A percentile compares a stretch with the other conserved stretches of the same genome.
Conservation (phyloP, 1,140 invertebrate species). For the Matsumurasca onukii region DNA sequence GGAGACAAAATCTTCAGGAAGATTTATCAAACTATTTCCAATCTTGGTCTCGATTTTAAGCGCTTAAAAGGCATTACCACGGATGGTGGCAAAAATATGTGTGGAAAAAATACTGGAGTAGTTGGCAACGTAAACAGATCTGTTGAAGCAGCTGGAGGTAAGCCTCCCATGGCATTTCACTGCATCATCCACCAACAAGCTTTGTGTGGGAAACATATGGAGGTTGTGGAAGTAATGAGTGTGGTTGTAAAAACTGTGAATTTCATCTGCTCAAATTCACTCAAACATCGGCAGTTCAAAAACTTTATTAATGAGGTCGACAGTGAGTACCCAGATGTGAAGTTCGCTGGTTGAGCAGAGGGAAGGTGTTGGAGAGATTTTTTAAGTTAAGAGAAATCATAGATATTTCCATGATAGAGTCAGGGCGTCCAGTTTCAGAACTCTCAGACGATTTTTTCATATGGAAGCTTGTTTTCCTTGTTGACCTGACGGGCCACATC, state of each 20-base stretch:
- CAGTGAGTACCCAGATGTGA: constrained; percentile 43
- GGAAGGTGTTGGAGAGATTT: constrained; percentile 40
- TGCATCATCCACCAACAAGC: constrained; percentile 46
- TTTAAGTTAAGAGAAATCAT: constrained; percentile 20
- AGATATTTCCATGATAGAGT: constrained; percentile 5
- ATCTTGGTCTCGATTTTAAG: constrained; percentile 38
- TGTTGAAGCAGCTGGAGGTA: constrained; percentile 32
- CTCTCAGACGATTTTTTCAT: constrained; percentile 35
- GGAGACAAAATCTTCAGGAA: constrained; percentile 42
- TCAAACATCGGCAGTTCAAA: constrained; percentile 45
- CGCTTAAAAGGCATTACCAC: constrained; percentile 41
- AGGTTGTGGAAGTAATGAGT: constrained; percentile 44
- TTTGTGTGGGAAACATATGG: constrained; percentile 41
- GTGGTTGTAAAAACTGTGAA: constrained; percentile 44
- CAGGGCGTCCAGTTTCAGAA: constrained; percentile 32
- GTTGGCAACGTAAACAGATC: constrained; percentile 41
- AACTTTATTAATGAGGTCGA: constrained; percentile 44
- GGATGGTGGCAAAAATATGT: constrained; percentile 46
- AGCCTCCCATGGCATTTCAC: constrained; percentile 39
- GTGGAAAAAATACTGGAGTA: constrained; percentile 41
- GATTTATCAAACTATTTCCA: constrained; percentile 37
- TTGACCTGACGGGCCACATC: constrained; percentile 10
- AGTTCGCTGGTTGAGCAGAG: constrained; percentile 44
- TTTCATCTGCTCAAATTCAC: constrained; percentile 43
- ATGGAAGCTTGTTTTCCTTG: constrained; percentile 22